Percentiles rank a stretch among this genome's conserved stretches.
Evolutionary conservation across 2,888 invertebrate species (phyloP).

Genomic region (Anticlea derivata): DNA sequence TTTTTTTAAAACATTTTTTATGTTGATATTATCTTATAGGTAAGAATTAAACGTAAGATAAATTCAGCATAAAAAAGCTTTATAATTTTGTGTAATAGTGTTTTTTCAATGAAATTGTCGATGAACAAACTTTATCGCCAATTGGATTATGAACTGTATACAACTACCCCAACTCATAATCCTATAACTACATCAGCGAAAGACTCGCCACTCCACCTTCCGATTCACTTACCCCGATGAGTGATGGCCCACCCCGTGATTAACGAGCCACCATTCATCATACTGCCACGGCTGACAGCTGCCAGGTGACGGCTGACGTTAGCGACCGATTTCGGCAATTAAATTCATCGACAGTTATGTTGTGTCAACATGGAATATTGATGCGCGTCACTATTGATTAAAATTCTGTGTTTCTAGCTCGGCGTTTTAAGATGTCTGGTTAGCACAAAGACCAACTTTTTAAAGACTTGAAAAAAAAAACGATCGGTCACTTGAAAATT

Average conservation of each 20-base stretch:
- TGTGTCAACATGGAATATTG: conserved; percentile 24
- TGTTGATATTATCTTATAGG: no score
- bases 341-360: conserved; percentile 37
- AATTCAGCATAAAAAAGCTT: no score
- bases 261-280: conserved; percentile 51
- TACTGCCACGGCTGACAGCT: conserved; percentile 43
- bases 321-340: conserved; percentile 39
- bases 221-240: conserved; percentile 42
- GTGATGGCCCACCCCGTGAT: conserved; percentile 40
- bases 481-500: no score
- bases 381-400: conserved; percentile 28
- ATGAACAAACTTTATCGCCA: no score
- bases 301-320: conserved; percentile 42
- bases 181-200: conserved; percentile 30
- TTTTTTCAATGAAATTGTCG: no score
- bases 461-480: background rate
- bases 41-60: no score
- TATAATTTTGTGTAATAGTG: no score
- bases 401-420: no score
- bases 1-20: no score
- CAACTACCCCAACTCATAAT: conserved; percentile 22
- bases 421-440: no score
- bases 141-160: no score
- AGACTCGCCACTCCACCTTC: conserved; percentile 38
- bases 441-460: no score